Base-by-base conservation (phyloP, 2,888 invertebrate genomes). In the Miltochrista miniata region DNA sequence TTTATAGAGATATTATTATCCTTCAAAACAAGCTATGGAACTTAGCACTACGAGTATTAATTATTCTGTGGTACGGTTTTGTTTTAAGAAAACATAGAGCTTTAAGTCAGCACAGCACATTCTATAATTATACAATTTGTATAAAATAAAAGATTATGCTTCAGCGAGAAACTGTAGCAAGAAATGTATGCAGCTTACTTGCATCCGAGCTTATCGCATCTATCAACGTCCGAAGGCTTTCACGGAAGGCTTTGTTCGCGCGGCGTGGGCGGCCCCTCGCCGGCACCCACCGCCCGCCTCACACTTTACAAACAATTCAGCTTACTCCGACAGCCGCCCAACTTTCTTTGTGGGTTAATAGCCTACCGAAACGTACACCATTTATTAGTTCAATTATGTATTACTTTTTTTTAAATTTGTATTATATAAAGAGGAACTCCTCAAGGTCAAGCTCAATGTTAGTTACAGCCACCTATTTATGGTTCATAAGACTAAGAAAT, bases 151-250 rank as follows among this genome's bases (percentile, higher is more conserved):
- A 74, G 76, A 83, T 81, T 31, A 11, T 73, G 72, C 52, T 50
- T 48, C 43, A 73, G 73, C 64, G 67, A 69, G 84, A 84, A 83
- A 83, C 76, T 83, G 79, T 74, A 77, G 81, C 83, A 86, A 87
- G 89, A 89, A 88, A 87, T 87, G 88, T 84, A 89, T 89, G 90
- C 90, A 88, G 87, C 86, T 89, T 85, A 83, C 89, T 89, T 90
- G 90, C 89, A 90, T 89, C 89, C 85, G 74, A 90, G 90, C 89
- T 90, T 90, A 89, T 89, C 90, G 88, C 89, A 90, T 90, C 87
- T 84, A 87, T 87, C 87, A 87, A 85, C 68, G 68, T 68, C 68
- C 68, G 85, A 86, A 87, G 89, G 87, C 88, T 87, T 87, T 87
- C 87, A 87, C 79, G 85, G 88, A 85, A 83, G 87, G 85, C 84